Percentiles rank a stretch among this genome's conserved stretches.
Evolutionary conservation across 23 tunicate species (phyloP).

Genomic region (Styela clava): DNA sequence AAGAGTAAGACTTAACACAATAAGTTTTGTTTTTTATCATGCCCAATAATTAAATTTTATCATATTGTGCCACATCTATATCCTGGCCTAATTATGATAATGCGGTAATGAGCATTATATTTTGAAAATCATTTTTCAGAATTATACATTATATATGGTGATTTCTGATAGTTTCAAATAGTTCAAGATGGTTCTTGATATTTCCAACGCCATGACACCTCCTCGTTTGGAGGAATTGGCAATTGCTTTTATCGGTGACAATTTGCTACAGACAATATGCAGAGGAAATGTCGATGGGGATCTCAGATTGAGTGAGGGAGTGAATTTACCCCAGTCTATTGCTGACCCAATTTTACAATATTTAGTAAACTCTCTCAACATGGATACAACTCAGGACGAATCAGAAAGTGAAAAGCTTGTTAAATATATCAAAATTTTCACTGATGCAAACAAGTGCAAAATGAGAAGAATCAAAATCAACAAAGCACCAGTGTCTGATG

Average conservation of each 20-base stretch:
- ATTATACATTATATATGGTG: too few relatives aligned
- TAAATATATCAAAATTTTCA: background rate
- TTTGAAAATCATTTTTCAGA: too few relatives aligned
- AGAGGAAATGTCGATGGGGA: background rate
- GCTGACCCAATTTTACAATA: constrained; percentile 1
- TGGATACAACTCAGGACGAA: constrained; percentile 15
- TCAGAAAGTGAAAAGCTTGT: background rate
- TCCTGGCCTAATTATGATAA: too few relatives aligned
- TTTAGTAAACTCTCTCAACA: constrained; percentile 2
- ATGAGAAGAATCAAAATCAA: background rate
- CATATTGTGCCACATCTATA: too few relatives aligned
- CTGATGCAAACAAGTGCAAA: constrained; percentile 3
- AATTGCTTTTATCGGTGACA: background rate
- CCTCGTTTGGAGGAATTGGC: background rate
- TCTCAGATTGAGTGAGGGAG: constrained; percentile 1
- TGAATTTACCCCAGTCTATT: constrained; percentile 1
- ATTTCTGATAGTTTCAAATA: too few relatives aligned
- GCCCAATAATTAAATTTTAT: too few relatives aligned
- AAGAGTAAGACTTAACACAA: too few relatives aligned
- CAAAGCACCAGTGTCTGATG: constrained; percentile 28
- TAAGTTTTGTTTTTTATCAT: too few relatives aligned
- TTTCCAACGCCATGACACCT: background rate
- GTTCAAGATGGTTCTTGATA: constrained; percentile 6
- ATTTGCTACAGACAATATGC: background rate
- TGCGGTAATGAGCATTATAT: too few relatives aligned